Evolutionary conservation across 2,113 vertebrate genomes (phyloP).

Genomic region (Microtus montanus): DNA sequence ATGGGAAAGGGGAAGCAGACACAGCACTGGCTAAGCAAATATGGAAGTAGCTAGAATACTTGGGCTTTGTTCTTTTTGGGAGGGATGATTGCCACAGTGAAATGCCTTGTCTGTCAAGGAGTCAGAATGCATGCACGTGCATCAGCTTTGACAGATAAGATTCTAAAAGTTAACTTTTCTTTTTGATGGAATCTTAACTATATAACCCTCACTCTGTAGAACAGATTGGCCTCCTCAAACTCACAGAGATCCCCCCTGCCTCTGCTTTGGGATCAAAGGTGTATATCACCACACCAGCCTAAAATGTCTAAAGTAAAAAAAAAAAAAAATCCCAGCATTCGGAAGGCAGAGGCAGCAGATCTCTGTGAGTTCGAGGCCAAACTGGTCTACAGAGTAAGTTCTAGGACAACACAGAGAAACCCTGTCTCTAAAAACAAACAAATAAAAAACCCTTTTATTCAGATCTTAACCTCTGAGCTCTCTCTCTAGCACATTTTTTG

Average conservation of each 20-base stretch:
- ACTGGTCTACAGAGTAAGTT: background rate
- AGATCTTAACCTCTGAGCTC: background rate
- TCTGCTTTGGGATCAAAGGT: background rate
- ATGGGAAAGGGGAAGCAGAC: slow-evolving; percentile 2
- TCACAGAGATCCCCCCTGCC: background rate
- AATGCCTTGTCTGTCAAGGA: background rate
- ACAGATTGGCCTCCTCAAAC: background rate
- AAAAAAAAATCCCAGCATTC: background rate
- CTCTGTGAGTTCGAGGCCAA: background rate
- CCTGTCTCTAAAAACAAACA: background rate
- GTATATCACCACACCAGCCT: no score
- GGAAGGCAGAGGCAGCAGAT: background rate
- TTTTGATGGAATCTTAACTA: background rate
- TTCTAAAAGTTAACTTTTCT: background rate
- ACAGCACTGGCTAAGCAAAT: background rate
- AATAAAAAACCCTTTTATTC: background rate
- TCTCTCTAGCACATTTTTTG: background rate
- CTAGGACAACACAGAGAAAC: background rate
- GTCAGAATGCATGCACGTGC: background rate
- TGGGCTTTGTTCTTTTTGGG: background rate
- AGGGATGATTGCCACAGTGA: background rate
- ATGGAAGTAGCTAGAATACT: slow-evolving; percentile 30
- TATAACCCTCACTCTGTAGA: background rate
- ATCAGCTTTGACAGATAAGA: background rate
- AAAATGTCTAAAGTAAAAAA: background rate